phyloP scores from a whole-genome alignment of 2,113 vertebrate genomes.

The Circaetus cinerascens region DNA sequence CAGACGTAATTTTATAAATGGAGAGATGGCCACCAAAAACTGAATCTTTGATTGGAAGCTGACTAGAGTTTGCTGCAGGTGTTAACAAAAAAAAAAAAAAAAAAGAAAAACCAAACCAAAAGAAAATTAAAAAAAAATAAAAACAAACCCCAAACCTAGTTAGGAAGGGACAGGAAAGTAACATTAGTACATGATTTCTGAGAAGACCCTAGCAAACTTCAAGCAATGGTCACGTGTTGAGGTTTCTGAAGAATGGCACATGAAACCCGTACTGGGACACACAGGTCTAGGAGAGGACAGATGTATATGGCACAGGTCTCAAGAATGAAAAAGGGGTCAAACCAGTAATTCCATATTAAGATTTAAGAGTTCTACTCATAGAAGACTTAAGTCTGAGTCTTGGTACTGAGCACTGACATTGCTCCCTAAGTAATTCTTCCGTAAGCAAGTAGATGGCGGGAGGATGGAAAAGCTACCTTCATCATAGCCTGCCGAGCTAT shows the following conservation, averaged over 20 bases:
- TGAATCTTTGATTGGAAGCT: neutral
- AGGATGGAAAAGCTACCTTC: neutral
- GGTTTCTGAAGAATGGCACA: neutral
- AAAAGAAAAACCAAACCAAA: too few relatives aligned
- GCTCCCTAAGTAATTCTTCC: neutral
- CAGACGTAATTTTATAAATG: neutral
- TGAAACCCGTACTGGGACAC: fast-evolving
- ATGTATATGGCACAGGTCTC: neutral
- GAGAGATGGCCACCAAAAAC: neutral
- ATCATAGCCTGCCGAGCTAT: neutral
- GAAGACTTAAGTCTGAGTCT: neutral
- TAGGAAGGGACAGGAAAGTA: neutral
- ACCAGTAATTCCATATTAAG: neutral
- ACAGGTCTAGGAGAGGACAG: neutral
- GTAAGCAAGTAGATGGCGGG: neutral
- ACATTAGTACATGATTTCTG: neutral
- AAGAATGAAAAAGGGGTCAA: neutral
- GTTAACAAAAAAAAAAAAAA: neutral
- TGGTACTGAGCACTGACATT: neutral
- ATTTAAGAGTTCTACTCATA: neutral
- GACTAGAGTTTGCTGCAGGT: neutral
- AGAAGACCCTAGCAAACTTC: neutral
- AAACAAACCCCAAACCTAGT: fast-evolving
- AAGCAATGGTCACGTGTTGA: neutral
- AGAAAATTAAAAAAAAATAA: neutral